Evolutionary conservation across 2,797 vertebrate species (phyloP), one percentile per base, ranked within the genome.

Genomic region (Danio aesculapii): DNA sequence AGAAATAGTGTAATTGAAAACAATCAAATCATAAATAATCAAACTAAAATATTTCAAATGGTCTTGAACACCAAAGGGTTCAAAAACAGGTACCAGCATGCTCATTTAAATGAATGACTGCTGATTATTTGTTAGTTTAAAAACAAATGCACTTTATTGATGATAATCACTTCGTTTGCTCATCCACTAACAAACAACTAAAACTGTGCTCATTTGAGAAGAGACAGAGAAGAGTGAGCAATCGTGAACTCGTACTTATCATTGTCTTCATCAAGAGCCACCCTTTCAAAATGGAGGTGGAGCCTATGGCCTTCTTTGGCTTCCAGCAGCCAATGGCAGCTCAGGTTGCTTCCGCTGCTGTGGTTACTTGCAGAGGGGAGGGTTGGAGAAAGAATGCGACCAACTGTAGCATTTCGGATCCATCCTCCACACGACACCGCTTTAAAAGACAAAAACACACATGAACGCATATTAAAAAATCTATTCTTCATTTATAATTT

Each of bases 261-360:
- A 44, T 96, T 95, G 73, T 97, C 96, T 88, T 98, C 96, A 83
- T 97, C 96, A 85, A 97, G 89, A 0, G 96, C 96, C 66, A 97
- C 94, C 86, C 96, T 95, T 90, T 98, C 96, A 75, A 98, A 97
- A 90, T 98, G 96, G 17, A 98, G 91, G 81, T 97, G 97, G 55
- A 98, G 93, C 69, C 95, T 91, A 86, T 96, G 96, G 17, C 96
- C 96, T 76, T 96, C 95, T 13, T 94, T 94, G 57, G 96, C 95
- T 90, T 97, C 96, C 41, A 98, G 94, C 75, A 97, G 90, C 97
- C 96, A 98, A 21, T 96, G 95, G 87, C 97, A 98, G 88, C 95
- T 98, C 78, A 97, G 92, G 88, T 97, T 98, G 84, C 95, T 96
- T 84, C 88, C 94, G 83, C 92, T 94, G 84, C 90, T 96, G 86